Evolutionary conservation across 1,140 invertebrate genomes (phyloP), one percentile per base, ranked within the genome.

Genomic region (Listronotus oregonensis): DNA sequence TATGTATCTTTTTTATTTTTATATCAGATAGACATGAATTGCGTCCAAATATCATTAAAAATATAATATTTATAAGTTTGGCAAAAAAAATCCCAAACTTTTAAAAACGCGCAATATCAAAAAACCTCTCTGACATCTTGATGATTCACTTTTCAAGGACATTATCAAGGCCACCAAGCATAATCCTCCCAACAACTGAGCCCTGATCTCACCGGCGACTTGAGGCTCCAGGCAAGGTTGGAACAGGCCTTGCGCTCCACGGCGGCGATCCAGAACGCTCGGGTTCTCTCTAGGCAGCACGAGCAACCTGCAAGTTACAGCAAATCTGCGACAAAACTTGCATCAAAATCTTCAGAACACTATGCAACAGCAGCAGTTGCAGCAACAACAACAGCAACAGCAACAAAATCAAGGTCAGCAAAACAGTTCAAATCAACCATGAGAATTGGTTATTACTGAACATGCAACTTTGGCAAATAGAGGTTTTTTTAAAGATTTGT

Each of bases 221-320:
- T 92, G 54, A 82, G 90, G 74, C 83, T 92, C 49, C 90, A 92
- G 72, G 73, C 90, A 92, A 82, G 91, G 73, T 77, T 93, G 72
- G 90, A 92, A 73, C 91, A 93, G 70, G 90, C 91, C 8, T 76
- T 93, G 64, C 85, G 91, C 84, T 93, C 69, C 90, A 92, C 75
- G 84, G 84, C 37, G 86, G 82, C 55, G 83, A 88, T 74, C 86
- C 86, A 2, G 86, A 42, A 83, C 86, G 34, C 75, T 88, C 39
- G 87, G 86, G 52, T 88, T 89, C 74, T 83, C 85, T 27, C 80
- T 88, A 18, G 74, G 77, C 40, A 76, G 76, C 69, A 81, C 82
- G 69, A 83, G 86, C 71, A 84, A 85, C 52, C 81, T 82, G 52
- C 82, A 85, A 82, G 57, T 82, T 85, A 57, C 84, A 85, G 68